phyloP scores from a whole-genome alignment of 2,113 vertebrate genomes.

The Chrysochloris asiatica region DNA sequence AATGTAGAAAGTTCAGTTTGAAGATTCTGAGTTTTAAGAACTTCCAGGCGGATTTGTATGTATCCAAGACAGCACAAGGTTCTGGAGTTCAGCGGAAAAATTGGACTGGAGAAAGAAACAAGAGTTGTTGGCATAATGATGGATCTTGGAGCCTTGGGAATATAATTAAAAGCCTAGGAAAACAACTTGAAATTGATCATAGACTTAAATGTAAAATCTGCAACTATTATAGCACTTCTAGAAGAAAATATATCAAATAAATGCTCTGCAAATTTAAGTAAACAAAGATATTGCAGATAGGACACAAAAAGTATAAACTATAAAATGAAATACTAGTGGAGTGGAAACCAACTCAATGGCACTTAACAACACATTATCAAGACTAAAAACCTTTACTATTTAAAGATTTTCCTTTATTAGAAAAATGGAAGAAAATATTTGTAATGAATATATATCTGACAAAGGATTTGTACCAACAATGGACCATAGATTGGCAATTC shows the following conservation, averaged over 20 bases:
- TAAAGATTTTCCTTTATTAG: constrained; percentile 18
- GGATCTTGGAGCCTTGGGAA: not conserved
- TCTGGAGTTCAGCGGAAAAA: not conserved
- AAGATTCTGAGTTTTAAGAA: not conserved
- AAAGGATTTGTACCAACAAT: not conserved
- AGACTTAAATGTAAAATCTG: constrained; percentile 3
- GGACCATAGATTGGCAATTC: too few species aligned
- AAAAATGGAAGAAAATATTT: constrained; percentile 12
- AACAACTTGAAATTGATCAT: not conserved
- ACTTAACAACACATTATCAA: too few species aligned
- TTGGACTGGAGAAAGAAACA: not conserved
- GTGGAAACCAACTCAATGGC: too few species aligned
- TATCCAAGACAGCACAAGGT: not conserved
- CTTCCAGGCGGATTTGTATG: not conserved
- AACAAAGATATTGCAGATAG: not conserved
- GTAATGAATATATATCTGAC: not conserved
- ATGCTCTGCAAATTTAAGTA: not conserved
- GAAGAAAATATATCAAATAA: not conserved
- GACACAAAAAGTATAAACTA: constrained; percentile 11
- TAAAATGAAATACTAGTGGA: constrained; percentile 18
- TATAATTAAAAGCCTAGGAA: not conserved
- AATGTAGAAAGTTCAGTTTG: not conserved
- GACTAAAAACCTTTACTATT: not conserved
- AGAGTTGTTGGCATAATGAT: not conserved
- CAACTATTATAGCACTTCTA: not conserved